phyloP scores from a whole-genome alignment of 1,140 invertebrate species.

The Chelonus insularis region DNA sequence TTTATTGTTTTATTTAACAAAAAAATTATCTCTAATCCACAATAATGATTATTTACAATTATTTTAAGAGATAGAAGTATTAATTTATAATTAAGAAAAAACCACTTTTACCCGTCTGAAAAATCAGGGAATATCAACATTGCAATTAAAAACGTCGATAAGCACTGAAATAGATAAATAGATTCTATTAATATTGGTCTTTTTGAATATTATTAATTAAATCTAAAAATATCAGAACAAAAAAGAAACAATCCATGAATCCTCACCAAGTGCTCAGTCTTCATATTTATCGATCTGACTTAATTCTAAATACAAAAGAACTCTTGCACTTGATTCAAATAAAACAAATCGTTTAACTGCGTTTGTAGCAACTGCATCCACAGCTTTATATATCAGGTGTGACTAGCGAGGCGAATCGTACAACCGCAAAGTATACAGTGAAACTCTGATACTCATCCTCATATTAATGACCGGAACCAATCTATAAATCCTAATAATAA shows the following conservation, averaged over 20 bases:
- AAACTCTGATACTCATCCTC: slow-evolving; percentile 25
- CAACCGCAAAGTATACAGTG: slow-evolving; percentile 31
- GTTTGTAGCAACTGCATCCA: not conserved
- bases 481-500: not conserved
- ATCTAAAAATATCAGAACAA: too few relatives aligned
- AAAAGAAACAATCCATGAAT: not conserved
- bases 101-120: slow-evolving; percentile 22
- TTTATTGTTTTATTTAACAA: not conserved
- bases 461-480: slow-evolving; percentile 25
- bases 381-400: slow-evolving; percentile 40
- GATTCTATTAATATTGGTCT: too few relatives aligned
- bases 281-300: slow-evolving; percentile 18
- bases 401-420: slow-evolving; percentile 37
- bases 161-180: slow-evolving; percentile 21
- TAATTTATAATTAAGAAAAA: too few relatives aligned
- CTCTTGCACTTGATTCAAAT: not conserved
- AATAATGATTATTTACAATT: too few relatives aligned
- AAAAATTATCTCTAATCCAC: too few relatives aligned
- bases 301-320: not conserved
- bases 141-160: slow-evolving; percentile 18
- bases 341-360: slow-evolving; percentile 26
- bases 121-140: slow-evolving; percentile 10
- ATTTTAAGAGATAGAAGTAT: too few relatives aligned
- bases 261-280: slow-evolving; percentile 26
- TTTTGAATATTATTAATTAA: too few relatives aligned